These are phyloP conservation scores for Sebastes nivosus DNA, from an alignment of 2,797 vertebrate genomes.

Conservation along the genomic window DNA sequence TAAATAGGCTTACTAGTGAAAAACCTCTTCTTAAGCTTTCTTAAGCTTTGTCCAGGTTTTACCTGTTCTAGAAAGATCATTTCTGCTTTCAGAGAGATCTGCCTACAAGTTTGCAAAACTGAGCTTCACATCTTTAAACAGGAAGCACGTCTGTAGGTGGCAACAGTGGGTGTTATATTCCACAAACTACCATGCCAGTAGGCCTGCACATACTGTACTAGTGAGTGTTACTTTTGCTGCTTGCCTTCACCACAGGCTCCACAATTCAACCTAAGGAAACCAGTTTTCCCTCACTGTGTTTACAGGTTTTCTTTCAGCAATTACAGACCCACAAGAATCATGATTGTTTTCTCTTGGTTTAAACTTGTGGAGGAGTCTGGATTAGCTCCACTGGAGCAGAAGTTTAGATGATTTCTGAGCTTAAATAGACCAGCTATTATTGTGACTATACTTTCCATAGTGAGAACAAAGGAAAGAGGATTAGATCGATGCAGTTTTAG, in stretches of 20 bases:
- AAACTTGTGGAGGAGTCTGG: neutral
- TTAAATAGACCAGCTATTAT: neutral
- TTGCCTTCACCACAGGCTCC: neutral
- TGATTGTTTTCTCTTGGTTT: neutral
- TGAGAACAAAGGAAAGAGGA: neutral
- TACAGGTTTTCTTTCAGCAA: neutral
- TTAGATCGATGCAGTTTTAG: neutral
- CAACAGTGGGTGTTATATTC: neutral
- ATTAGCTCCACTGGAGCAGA: neutral
- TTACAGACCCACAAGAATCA: neutral
- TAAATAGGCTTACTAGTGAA: fast-evolving
- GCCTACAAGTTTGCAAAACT: neutral
- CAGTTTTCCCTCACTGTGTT: neutral
- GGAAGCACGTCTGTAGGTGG: neutral
- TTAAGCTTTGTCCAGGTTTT: neutral
- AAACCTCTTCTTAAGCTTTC: too few relatives aligned
- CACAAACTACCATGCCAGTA: neutral
- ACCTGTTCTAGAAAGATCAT: neutral
- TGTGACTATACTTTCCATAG: neutral
- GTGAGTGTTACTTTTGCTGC: neutral
- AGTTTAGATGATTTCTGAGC: neutral
- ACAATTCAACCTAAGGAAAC: neutral
- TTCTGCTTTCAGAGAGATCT: neutral
- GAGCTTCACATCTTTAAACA: neutral
- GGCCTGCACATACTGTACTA: neutral